Base-by-base conservation (phyloP, 2,113 vertebrate species). In the Pituophis catenifer region DNA sequence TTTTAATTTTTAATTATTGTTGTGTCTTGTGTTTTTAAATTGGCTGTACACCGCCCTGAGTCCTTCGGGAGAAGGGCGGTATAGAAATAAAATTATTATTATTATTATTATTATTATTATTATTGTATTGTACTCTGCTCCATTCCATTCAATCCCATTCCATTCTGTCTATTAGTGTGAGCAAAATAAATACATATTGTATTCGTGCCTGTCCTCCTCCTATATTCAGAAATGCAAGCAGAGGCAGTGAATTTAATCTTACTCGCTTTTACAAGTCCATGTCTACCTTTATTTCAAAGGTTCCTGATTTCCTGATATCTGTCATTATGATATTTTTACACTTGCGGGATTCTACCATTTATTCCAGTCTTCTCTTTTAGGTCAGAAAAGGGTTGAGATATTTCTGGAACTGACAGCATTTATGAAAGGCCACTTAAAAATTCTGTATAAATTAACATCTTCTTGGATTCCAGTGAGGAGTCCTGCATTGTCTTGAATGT, bases 401-500 rank as follows among this genome's bases (percentile, higher is more conserved):
- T 97, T 97, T 97, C 94, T 95, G 96, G 96, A 96, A 96, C 95
- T n/a, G 9, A 94, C 94, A 96, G 58, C 91, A 89, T 91, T 91
- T 96, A 95, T 95, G 95, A 97, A 97, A 95, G 33, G 85, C 91
- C 96, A 97, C 96, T 97, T 97, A 95, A 96, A 97, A 97, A 97
- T 95, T 92, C 95, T 97, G 95, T 97, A 94, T 94, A 97, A 97
- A 97, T 97, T 97, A 97, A 97, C 97, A 96, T 97, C 95, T 97
- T 97, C 93, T 95, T 95, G 92, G 93, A 94, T 95, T 96, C 97
- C 96, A 97, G 97, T 97, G 96, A 98, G 95, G 95, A 97, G 95
- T 97, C 96, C 97, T 96, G 95, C 95, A 95, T 95, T 97, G 96
- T 96, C 96, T 95, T 97, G 97, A 96, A 96, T 98, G 97, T 98